A percentile compares a stretch with the other conserved stretches of the same genome.
These are phyloP conservation scores for Sardinella longiceps DNA, from an alignment of 2,797 vertebrate genomes.

Conservation along the genomic window DNA sequence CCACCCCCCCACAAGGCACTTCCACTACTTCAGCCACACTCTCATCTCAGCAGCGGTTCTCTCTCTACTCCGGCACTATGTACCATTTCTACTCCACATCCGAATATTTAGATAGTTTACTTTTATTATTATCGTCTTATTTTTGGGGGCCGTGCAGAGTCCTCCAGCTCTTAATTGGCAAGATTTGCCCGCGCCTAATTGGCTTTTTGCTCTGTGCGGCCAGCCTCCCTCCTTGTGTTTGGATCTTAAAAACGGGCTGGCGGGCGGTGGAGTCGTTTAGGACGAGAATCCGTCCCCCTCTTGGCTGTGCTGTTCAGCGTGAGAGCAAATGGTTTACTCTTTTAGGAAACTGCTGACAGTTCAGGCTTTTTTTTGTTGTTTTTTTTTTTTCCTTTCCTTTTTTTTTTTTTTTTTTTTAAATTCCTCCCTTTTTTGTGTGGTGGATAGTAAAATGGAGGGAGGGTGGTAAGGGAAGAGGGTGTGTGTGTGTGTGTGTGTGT, in stretches of 20 bases:
- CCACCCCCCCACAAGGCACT: slow-evolving; percentile 22
- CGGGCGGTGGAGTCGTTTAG: not conserved
- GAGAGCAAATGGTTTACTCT: slow-evolving; percentile 28
- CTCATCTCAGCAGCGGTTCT: not conserved
- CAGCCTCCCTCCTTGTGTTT: not conserved
- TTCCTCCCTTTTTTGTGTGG: too few relatives aligned
- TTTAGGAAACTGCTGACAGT: slow-evolving; percentile 33
- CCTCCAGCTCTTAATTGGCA: not conserved
- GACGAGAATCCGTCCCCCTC: slow-evolving; percentile 28
- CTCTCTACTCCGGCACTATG: not conserved
- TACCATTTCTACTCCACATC: slow-evolving; percentile 35
- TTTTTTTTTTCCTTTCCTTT: not conserved
- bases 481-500: not conserved
- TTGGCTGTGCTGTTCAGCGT: slow-evolving; percentile 35
- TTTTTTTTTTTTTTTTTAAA: slow-evolving; percentile 25
- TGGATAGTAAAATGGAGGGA: slow-evolving; percentile 26
- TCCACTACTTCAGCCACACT: not conserved
- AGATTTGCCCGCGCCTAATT: not conserved
- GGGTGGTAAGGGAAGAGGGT: slow-evolving; percentile 33
- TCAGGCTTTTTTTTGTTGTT: not conserved
- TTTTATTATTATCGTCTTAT: not conserved
- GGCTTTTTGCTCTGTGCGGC: not conserved
- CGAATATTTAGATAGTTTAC: not conserved
- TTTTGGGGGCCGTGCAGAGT: not conserved
- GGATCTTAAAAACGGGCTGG: not conserved